Percentiles rank a stretch among this genome's conserved stretches.
Conservation (phyloP, 2,888 invertebrate genomes). For the Drosophila robusta region DNA sequence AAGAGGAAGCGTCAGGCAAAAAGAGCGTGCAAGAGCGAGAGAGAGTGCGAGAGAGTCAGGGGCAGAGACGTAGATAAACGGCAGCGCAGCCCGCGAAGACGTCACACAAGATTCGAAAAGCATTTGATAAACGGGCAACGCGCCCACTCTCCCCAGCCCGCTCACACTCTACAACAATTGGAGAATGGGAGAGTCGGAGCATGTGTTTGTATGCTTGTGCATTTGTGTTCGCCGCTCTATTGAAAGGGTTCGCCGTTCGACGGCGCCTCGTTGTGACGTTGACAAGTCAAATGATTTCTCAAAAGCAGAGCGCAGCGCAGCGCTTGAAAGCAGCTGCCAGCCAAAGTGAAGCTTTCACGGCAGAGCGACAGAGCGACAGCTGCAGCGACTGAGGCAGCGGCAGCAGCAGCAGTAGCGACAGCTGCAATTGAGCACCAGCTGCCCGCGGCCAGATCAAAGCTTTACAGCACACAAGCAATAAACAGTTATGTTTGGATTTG, state of each 20-base stretch:
- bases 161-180: background rate
- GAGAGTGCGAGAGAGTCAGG: background rate
- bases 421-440: conserved; percentile 7
- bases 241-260: conserved; percentile 35
- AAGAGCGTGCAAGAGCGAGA: background rate
- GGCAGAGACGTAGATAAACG: conserved; percentile 47
- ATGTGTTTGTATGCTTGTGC: background rate
- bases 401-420: conserved; percentile 8
- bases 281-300: conserved; percentile 70
- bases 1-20: background rate
- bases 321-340: conserved; percentile 19
- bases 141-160: background rate
- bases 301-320: conserved; percentile 13
- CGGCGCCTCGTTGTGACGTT: conserved; percentile 46
- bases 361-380: conserved; percentile 18
- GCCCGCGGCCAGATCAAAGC: conserved; percentile 3
- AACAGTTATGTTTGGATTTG: background rate
- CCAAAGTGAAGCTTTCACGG: conserved; percentile 9
- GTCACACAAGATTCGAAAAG: conserved; percentile 58
- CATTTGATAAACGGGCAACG: conserved; percentile 71
- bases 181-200: background rate
- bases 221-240: conserved; percentile 10
- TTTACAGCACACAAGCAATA: background rate
- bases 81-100: conserved; percentile 31
- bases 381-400: background rate